phyloP scores from a whole-genome alignment of 2,888 invertebrate genomes.

The Dasypolia templi region DNA sequence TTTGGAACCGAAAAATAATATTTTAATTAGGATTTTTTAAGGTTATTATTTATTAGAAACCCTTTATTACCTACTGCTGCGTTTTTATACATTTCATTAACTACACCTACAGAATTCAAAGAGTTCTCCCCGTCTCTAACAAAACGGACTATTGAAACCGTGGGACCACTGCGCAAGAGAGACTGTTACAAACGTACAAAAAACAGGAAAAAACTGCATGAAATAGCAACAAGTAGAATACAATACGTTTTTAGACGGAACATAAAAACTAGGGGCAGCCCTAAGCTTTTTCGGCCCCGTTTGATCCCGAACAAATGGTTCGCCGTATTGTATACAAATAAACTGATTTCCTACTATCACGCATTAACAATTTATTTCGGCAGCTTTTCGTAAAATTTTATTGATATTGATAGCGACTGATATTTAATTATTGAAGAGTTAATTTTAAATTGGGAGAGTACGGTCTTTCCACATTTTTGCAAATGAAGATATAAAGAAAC shows the following conservation, averaged over 20 bases:
- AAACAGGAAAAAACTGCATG: slow-evolving; percentile 24
- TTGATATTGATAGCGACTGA: slow-evolving; percentile 22
- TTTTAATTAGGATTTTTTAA: no score
- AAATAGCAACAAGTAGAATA: slow-evolving; percentile 55
- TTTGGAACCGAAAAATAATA: no score
- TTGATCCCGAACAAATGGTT: slow-evolving; percentile 64
- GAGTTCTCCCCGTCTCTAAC: no score
- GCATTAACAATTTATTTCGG: slow-evolving; percentile 53
- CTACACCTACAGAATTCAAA: background rate
- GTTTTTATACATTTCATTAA: background rate
- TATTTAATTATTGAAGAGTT: slow-evolving; percentile 25
- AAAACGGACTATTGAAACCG: background rate
- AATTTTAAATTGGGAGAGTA: slow-evolving; percentile 1
- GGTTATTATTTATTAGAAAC: background rate
- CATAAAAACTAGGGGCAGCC: slow-evolving; percentile 45
- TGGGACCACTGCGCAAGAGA: background rate
- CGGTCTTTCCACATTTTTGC: background rate
- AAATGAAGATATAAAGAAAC: background rate
- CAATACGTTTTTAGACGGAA: slow-evolving; percentile 23
- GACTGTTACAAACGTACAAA: background rate
- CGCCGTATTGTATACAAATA: slow-evolving; percentile 69
- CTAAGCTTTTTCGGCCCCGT: slow-evolving; percentile 46
- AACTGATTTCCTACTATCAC: slow-evolving; percentile 66
- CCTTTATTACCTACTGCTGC: no score
- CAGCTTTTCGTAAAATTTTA: slow-evolving; percentile 37